Percentiles rank a stretch among this genome's conserved stretches.
Conservation (phyloP, 2,113 vertebrate genomes). For the Ictalurus punctatus region DNA sequence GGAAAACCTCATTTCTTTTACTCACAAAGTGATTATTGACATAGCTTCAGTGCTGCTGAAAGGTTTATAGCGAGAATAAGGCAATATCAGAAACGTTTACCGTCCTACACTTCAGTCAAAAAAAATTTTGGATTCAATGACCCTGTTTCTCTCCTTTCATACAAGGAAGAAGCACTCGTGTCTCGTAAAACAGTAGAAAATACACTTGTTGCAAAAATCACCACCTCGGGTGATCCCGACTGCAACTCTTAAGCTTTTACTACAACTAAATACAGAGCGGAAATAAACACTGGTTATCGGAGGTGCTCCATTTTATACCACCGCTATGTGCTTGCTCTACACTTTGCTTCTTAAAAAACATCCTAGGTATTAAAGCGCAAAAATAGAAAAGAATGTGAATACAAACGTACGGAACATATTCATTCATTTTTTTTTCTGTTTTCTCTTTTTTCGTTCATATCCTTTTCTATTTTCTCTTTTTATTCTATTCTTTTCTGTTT, state of each 20-base stretch:
- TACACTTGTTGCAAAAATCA: constrained; percentile 28
- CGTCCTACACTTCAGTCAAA: not conserved
- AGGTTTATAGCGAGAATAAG: constrained; percentile 43
- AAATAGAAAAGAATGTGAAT: not conserved
- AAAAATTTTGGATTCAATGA: not conserved
- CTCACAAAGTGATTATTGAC: constrained; percentile 35
- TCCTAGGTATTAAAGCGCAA: not conserved
- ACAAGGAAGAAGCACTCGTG: constrained; percentile 15
- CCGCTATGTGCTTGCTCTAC: not conserved
- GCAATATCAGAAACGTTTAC: constrained; percentile 44
- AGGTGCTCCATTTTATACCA: not conserved
- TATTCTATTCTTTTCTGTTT: too few relatives aligned
- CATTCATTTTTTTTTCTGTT: too few relatives aligned
- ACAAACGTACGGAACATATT: too few relatives aligned
- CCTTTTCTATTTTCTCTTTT: too few relatives aligned
- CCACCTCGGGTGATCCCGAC: not conserved
- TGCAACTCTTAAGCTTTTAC: constrained; percentile 4
- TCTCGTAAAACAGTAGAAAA: constrained; percentile 35
- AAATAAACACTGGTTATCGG: not conserved
- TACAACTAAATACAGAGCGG: constrained; percentile 6
- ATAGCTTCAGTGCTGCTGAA: constrained; percentile 32
- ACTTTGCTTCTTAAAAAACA: not conserved
- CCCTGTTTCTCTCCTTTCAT: not conserved
- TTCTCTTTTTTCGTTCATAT: too few relatives aligned
- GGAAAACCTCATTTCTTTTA: not conserved